Base-by-base conservation (phyloP, 2,113 vertebrate species). In the Forbesichthys agassizii region DNA sequence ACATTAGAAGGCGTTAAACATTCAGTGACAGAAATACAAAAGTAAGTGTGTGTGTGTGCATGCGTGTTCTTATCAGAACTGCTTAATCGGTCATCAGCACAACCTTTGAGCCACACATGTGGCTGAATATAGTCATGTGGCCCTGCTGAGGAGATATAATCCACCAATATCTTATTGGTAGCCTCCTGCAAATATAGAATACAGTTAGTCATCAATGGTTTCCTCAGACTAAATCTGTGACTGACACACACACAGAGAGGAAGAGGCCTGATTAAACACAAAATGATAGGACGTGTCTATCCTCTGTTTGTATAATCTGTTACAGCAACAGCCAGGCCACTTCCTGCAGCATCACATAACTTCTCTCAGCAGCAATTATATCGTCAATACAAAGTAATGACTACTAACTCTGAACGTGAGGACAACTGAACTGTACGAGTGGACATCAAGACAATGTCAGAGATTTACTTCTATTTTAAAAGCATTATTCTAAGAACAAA, bases 391-490 rank as follows among this genome's bases (percentile, higher is more conserved):
- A 52, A 48, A 48, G 76, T 85, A 84, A 84, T 82, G 70, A 84
- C 71, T 71, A 68, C 2, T 27, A 68, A 58, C 11, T 61, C 72
- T 33, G 69, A 78, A 65, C 36, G 49, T 3, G 27, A 14, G 51
- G 1, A 48, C 66, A 61, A 55, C 36, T 54, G 68, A 85, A 79
- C 66, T 54, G 49, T 77, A n/a, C 27, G 1, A 76, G 74, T 73
- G 80, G 57, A 61, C 71, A 68, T 77, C 49, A 71, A 62, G 59
- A 66, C 12, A 64, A 59, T n/a, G 10, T 16, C 9, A 11, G 6
- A 64, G 84, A 90, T 88, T 76, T 79, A 77, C 84, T 70, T 77
- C 84, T 82, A 66, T 77, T 79, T 76, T 78, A 80, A 77, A 64
- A 11, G 58, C 60, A 64, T 42, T 72, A 78, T 75, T 63, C 54